Evolutionary conservation across 2,113 vertebrate species (phyloP).

Genomic region (Oreochromis niloticus): DNA sequence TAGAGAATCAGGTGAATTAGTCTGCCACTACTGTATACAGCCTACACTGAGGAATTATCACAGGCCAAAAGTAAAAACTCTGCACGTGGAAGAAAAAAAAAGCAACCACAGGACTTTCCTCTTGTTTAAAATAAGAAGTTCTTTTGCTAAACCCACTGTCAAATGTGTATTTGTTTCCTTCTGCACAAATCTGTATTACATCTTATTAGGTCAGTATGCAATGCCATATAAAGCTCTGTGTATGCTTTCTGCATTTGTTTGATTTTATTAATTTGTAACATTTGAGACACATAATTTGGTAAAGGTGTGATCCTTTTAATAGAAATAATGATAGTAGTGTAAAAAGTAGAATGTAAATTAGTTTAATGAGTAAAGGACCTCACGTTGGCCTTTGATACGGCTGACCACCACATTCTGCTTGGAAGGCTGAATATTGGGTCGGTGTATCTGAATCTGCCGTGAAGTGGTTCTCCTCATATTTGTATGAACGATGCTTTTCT

Average conservation of each 20-base stretch:
- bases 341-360: background rate
- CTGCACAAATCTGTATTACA: background rate
- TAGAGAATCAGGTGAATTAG: rapidly evolving
- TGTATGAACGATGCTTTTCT: rapidly evolving
- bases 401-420: background rate
- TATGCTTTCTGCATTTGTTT: background rate
- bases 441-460: background rate
- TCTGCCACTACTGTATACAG: background rate
- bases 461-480: background rate
- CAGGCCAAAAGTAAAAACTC: background rate
- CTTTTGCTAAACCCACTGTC: background rate
- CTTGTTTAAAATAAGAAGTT: background rate
- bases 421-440: background rate
- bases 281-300: background rate
- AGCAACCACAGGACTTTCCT: background rate
- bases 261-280: background rate
- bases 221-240: rapidly evolving
- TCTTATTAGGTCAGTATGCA: rapidly evolving
- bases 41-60: background rate
- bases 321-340: background rate
- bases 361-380: background rate
- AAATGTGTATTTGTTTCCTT: background rate
- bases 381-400: rapidly evolving
- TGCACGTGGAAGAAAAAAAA: background rate
- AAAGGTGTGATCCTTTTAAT: background rate